These are phyloP conservation scores for Eremophila alpestris DNA, from an alignment of 2,797 vertebrate genomes.

Conservation along the genomic window DNA sequence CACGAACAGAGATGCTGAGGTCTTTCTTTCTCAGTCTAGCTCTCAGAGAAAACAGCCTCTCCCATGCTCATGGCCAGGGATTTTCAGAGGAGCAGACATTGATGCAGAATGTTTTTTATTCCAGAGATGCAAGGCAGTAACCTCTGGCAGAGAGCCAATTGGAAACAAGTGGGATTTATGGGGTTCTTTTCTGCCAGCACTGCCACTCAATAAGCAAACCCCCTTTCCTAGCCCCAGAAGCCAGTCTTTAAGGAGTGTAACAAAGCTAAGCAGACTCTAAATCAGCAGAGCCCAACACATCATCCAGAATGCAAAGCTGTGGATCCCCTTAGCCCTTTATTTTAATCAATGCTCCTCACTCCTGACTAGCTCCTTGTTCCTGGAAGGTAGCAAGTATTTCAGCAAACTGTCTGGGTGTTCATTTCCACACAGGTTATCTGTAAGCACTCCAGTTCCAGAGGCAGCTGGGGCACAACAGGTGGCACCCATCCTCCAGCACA, in stretches of 20 bases:
- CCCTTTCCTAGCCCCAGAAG: neutral
- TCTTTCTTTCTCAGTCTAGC: neutral
- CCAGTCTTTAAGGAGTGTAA: neutral
- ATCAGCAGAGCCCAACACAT: neutral
- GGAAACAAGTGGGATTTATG: neutral
- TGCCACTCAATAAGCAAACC: neutral
- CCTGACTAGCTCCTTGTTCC: neutral
- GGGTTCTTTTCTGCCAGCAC: neutral
- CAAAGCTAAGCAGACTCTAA: neutral
- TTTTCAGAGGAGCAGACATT: neutral
- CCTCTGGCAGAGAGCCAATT: neutral
- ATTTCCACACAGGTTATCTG: neutral
- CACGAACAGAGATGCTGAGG: neutral
- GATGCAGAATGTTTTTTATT: neutral
- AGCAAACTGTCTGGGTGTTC: neutral
- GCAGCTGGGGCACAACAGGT: neutral
- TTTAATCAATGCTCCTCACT: neutral
- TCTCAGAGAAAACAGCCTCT: neutral
- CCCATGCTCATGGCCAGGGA: neutral
- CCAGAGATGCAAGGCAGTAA: neutral
- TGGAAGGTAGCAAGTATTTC: neutral
- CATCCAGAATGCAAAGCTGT: neutral
- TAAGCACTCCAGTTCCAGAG: neutral
- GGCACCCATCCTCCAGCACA: neutral
- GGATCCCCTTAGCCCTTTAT: neutral